Evolutionary conservation across 2,113 vertebrate genomes (phyloP).

Genomic region (Amphiprion percula): DNA sequence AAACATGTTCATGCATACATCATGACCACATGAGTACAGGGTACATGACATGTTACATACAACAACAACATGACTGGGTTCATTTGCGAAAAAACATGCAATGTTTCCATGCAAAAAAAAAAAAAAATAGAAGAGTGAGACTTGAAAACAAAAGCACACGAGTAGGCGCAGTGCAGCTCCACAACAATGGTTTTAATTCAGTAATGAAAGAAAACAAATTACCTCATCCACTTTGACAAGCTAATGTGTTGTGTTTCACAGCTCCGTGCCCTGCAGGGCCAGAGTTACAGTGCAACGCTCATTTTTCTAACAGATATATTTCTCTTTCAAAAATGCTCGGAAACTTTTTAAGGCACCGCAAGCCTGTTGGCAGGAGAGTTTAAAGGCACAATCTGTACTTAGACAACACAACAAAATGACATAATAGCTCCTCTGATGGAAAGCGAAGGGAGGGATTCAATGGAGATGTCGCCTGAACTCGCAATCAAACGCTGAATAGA

Average conservation of each 20-base stretch:
- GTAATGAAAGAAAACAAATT: conserved; percentile 73
- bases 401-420: conserved; percentile 39
- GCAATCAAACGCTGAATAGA: conserved; percentile 23
- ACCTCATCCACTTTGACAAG: conserved; percentile 68
- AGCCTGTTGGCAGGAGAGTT: conserved; percentile 37
- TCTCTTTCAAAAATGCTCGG: conserved; percentile 23
- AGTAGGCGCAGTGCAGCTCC: background rate
- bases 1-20: conserved; percentile 7
- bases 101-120: too few relatives aligned
- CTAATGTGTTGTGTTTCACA: conserved; percentile 70
- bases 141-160: background rate
- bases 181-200: conserved; percentile 54
- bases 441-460: conserved; percentile 24
- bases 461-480: conserved; percentile 15
- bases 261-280: conserved; percentile 54
- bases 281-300: conserved; percentile 1
- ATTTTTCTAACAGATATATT: conserved; percentile 50
- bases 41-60: too few relatives aligned
- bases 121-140: too few relatives aligned
- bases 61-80: background rate
- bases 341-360: conserved; percentile 39
- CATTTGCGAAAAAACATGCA: background rate
- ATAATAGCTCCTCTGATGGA: conserved; percentile 32
- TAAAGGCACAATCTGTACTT: conserved; percentile 51
- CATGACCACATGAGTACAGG: background rate